A percentile compares a stretch with the other conserved stretches of the same genome.
These are phyloP conservation scores for Poeciliopsis turneri DNA, from an alignment of 2,797 vertebrate genomes.

Conservation along the genomic window DNA sequence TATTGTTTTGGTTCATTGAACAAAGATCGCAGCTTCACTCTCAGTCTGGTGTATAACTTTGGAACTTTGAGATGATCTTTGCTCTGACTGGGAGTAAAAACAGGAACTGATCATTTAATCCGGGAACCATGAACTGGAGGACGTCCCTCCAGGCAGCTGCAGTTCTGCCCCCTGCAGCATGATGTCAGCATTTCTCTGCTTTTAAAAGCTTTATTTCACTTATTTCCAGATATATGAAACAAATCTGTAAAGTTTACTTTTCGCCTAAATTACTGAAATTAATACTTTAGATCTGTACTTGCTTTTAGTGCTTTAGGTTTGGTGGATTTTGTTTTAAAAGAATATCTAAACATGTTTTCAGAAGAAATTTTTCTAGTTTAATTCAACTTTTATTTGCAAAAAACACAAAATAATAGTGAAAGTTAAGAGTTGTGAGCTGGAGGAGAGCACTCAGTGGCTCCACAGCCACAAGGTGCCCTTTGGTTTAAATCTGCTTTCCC, in stretches of 20 bases:
- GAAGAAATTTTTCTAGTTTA: background rate
- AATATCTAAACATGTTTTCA: background rate
- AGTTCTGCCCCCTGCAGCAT: slow-evolving; percentile 36
- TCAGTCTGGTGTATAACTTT: background rate
- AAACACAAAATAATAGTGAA: background rate
- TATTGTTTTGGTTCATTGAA: background rate
- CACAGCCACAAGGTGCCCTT: background rate
- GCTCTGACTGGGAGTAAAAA: background rate
- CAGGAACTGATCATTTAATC: background rate
- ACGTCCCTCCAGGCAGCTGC: slow-evolving; percentile 19
- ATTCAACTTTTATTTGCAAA: background rate
- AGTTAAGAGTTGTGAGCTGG: background rate
- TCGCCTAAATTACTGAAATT: background rate
- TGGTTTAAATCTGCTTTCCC: slow-evolving; percentile 11
- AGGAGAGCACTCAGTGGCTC: background rate
- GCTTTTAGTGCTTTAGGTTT: background rate
- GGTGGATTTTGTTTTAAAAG: background rate
- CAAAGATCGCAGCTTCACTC: background rate
- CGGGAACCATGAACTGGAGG: background rate
- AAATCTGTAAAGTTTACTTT: background rate
- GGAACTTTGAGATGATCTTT: background rate
- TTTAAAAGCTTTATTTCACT: background rate
- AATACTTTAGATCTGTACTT: background rate
- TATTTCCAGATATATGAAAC: background rate
- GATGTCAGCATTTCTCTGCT: slow-evolving; percentile 48